Evolutionary conservation across 1,140 invertebrate genomes (phyloP).

Genomic region (Drosophila parvula): DNA sequence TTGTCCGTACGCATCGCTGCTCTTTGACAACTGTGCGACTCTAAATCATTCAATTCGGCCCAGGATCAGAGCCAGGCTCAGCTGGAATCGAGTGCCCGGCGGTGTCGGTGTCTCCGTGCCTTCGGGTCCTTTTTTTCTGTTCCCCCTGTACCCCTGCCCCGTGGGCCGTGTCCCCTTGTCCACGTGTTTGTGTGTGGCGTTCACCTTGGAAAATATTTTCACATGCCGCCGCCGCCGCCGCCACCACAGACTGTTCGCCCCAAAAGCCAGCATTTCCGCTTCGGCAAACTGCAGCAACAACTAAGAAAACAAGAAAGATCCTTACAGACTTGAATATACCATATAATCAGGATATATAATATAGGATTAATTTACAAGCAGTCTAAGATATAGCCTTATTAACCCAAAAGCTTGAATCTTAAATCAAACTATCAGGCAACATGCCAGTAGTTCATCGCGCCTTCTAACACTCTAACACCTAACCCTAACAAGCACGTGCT

Average conservation of each 20-base stretch:
- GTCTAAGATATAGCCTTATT: too few relatives aligned
- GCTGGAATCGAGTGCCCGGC: slow-evolving; percentile 56
- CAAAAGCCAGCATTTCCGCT: slow-evolving; percentile 69
- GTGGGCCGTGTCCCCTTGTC: slow-evolving; percentile 4
- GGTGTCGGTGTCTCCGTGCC: slow-evolving; percentile 46
- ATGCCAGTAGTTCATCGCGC: too few relatives aligned
- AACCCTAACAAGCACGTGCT: too few relatives aligned
- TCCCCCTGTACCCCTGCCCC: slow-evolving; percentile 22
- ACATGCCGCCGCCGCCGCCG: slow-evolving; percentile 61
- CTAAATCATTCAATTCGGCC: slow-evolving; percentile 77
- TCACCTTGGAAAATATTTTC: slow-evolving; percentile 81
- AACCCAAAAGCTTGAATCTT: too few relatives aligned
- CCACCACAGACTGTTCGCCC: slow-evolving; percentile 31
- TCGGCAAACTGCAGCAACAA: slow-evolving; percentile 61
- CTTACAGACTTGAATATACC: slow-evolving; percentile 11
- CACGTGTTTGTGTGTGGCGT: slow-evolving; percentile 60
- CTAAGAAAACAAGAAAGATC: slow-evolving; percentile 23
- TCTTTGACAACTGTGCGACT: slow-evolving; percentile 79
- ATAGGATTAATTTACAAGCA: background rate
- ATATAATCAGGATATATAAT: background rate
- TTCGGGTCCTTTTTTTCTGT: slow-evolving; percentile 48
- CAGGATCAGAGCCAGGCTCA: slow-evolving; percentile 39
- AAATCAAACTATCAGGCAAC: too few relatives aligned
- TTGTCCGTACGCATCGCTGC: slow-evolving; percentile 74
- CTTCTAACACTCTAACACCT: too few relatives aligned